These are phyloP conservation scores for Camarhynchus parvulus DNA, from an alignment of 2,113 vertebrate genomes.

Conservation along the genomic window DNA sequence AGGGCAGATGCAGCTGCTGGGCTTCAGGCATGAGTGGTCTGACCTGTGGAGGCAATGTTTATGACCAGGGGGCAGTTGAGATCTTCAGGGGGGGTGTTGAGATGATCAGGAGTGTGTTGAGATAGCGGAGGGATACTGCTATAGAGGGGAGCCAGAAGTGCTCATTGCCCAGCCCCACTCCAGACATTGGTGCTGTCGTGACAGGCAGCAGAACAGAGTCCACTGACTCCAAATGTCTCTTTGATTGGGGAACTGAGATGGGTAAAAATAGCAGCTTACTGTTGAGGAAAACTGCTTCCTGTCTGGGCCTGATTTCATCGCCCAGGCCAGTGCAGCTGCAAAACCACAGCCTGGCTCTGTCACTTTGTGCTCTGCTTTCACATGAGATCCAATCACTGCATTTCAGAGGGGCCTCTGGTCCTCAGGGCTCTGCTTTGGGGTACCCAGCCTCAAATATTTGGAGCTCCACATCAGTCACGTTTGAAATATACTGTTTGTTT, in stretches of 20 bases:
- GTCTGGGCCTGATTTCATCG: constrained; percentile 35
- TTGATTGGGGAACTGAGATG: background rate
- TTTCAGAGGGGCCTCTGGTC: background rate
- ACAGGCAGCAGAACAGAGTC: background rate
- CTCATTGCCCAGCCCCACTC: background rate
- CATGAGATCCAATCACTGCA: background rate
- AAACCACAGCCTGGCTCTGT: background rate
- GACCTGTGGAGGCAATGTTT: accelerated
- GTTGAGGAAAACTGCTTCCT: constrained; percentile 51
- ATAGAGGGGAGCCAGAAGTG: background rate
- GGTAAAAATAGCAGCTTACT: constrained; percentile 60
- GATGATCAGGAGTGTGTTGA: background rate
- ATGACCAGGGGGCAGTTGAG: background rate
- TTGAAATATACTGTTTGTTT: background rate
- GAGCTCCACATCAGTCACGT: background rate
- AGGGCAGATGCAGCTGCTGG: background rate
- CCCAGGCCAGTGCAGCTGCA: background rate
- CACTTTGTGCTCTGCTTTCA: background rate
- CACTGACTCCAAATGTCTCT: background rate
- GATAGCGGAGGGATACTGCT: background rate
- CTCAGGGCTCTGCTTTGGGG: background rate
- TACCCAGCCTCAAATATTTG: background rate
- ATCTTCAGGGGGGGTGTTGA: background rate
- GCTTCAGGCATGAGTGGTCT: background rate
- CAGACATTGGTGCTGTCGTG: accelerated